Evolutionary conservation across 1,140 invertebrate species (phyloP), one percentile per base, ranked within the genome.

Genomic region (Drosophila busckii): DNA sequence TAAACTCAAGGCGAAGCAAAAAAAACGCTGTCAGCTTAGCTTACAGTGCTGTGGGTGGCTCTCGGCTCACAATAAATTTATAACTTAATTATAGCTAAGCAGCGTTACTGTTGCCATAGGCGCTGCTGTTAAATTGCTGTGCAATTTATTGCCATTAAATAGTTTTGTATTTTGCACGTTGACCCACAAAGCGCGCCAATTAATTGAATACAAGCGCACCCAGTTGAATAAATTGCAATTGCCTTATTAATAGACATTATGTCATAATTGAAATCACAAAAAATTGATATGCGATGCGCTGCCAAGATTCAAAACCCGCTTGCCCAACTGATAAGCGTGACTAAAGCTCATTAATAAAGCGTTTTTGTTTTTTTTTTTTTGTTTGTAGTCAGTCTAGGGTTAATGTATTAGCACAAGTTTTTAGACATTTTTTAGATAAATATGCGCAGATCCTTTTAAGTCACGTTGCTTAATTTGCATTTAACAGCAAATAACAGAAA

Each of bases 21-120:
- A n/a, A n/a, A n/a, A n/a, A n/a, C n/a, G 42, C 34, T 48, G 31
- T 23, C 40, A 54, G 17, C 17, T 34, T 42, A 19, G 13, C 29
- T 41, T 10, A 5, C 6, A 46, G 8, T 17, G 25, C 45, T 42
- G 63, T 49, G 73, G 73, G 62, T 76, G 71, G 70, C 59, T 54
- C 71, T 52, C 38, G 60, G 75, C 82, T 80, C 73, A 54, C 26
- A 50, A 65, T 32, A 73, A 62, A 60, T 80, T 82, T 82, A 80
- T 82, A 82, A 82, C 75, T 82, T 80, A 80, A 80, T 80, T 80
- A 82, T 67, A 82, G 62, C 37, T 48, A 59, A 73, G 69, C 49
- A 78, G 70, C 73, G 67, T 78, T 68, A 71, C 60, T 29, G 63
- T 75, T 68, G n/a, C 48, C 20, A n/a, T n/a, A 62, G 75, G 44